Evolutionary conservation across 2,888 invertebrate species (phyloP), one percentile per base, ranked within the genome.

Genomic region (Gortyna flavago): DNA sequence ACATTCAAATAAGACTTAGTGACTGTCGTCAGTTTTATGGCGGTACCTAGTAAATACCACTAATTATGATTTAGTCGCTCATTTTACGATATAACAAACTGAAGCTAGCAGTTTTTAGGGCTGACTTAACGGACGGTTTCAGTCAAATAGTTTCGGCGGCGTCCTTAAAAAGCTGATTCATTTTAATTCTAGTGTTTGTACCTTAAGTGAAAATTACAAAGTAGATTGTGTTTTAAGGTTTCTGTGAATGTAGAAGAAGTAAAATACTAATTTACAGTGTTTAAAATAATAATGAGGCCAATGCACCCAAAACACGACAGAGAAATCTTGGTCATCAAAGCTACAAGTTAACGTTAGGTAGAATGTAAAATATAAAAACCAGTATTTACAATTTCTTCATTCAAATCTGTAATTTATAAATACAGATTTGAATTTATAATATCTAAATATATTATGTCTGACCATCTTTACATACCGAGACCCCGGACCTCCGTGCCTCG

Each of bases 11-110:
- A 38, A 78, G 73, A 54, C 7, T 77, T 32, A 70, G 29, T 3
- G 86, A 77, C 54, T 75, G 75, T 83, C 79, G 35, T 85, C 32
- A n/a, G 44, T 38, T 65, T 62, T 72, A 83, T 29, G 74, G 54
- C 35, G 11, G 32, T 32, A 44, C 29, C 59, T 61, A 66, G 51
- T 57, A 16, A 62, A 44, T 51, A 9, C 7, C 48, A 21, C 25
- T 79, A 72, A 85, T 85, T 79, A 83, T 83, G 61, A 79, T 75
- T 75, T 48, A 70, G 66, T 64, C 18, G 66, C 81, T 41, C 62
- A 6, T 38, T 76, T 83, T 75, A 84, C 68, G 82, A 75, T 38
- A 44, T 48, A 38, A 32, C 16, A n/a, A 38, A 25, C 44, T 65
- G 0, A 62, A 41, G n/a, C 8, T 7, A 3, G n/a, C 1, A n/a